Evolutionary conservation across 2,113 vertebrate species (phyloP).

Genomic region (Malurus melanocephalus): DNA sequence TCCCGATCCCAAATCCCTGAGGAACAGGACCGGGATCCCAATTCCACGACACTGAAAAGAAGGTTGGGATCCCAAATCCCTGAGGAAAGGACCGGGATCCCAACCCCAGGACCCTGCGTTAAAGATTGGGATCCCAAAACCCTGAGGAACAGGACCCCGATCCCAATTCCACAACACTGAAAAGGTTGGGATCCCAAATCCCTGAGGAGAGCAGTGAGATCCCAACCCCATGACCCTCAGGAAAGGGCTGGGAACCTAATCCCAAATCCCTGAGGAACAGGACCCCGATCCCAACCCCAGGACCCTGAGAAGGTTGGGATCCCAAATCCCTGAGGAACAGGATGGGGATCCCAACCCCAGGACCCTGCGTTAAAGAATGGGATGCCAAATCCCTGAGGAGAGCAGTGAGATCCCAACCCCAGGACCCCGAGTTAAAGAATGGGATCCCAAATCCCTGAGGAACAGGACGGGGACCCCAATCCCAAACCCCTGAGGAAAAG

Average conservation of each 20-base stretch:
- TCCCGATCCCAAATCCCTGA: neutral
- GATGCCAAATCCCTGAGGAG: neutral
- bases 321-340: neutral
- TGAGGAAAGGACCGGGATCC: neutral
- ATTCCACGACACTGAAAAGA: neutral
- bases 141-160: neutral
- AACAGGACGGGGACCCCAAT: too few species aligned
- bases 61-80: neutral
- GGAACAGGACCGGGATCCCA: neutral
- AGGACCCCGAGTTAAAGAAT: too few species aligned
- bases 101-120: neutral
- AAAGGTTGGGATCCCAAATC: neutral
- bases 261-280: neutral
- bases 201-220: neutral
- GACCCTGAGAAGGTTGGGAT: neutral
- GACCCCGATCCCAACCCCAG: neutral
- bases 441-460: neutral
- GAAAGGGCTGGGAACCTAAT: too few species aligned
- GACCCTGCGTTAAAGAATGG: too few species aligned
- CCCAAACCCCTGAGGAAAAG: too few species aligned
- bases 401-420: too few species aligned
- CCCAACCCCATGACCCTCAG: neutral
- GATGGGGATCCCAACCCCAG: neutral
- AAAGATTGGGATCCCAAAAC: neutral
- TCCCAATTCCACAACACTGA: neutral